Conservation (phyloP, 1,140 invertebrate species). For the Drosophila mauritiana region DNA sequence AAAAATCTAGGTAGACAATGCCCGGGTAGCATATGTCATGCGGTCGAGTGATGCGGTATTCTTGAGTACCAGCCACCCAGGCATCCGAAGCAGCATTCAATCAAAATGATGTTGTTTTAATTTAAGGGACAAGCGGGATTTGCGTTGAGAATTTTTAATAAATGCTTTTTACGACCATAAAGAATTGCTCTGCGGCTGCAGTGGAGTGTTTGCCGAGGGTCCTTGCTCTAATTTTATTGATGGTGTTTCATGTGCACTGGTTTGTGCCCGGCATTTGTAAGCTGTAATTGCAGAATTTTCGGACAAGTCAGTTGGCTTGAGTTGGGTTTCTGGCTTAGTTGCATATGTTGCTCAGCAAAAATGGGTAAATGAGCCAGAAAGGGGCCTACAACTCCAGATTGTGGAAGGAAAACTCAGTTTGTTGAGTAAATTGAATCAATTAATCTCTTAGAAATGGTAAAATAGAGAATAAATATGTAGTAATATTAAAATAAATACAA, state of each 20-base stretch:
- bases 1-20: slow-evolving; percentile 68
- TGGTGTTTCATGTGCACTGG: slow-evolving; percentile 77
- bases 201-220: slow-evolving; percentile 26
- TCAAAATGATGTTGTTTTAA: slow-evolving; percentile 83
- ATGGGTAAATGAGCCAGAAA: slow-evolving; percentile 15
- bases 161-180: slow-evolving; percentile 72
- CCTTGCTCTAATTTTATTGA: slow-evolving; percentile 79
- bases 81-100: slow-evolving; percentile 54
- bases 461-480: not conserved
- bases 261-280: slow-evolving; percentile 70
- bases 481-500: not conserved
- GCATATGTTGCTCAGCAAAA: slow-evolving; percentile 13
- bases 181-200: slow-evolving; percentile 50
- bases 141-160: slow-evolving; percentile 81
- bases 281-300: slow-evolving; percentile 68
- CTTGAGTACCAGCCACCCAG: slow-evolving; percentile 19
- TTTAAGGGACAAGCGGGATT: slow-evolving; percentile 66
- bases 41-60: slow-evolving; percentile 48
- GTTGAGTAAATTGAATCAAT: not conserved
- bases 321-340: slow-evolving; percentile 15
- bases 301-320: slow-evolving; percentile 31
- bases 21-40: slow-evolving; percentile 71
- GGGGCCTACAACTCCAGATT: not conserved
- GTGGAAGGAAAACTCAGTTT: not conserved
- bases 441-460: not conserved